Conservation (phyloP, 1,140 invertebrate species). For the Hycleus cichorii region DNA sequence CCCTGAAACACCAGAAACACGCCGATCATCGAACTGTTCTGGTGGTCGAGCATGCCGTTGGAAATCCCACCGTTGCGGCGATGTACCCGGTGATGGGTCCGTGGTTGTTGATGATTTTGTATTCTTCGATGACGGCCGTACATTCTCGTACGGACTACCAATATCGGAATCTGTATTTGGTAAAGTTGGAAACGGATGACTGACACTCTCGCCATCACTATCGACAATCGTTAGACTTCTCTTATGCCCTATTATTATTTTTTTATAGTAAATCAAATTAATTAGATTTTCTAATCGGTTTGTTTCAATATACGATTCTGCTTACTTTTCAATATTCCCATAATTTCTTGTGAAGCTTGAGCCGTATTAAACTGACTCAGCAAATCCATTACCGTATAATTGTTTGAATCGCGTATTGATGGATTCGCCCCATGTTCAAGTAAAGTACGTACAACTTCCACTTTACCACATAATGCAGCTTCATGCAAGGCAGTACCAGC, state of each 20-base stretch:
- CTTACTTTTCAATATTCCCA: constrained; percentile 77
- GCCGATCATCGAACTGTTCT: constrained; percentile 44
- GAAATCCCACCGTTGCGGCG: constrained; percentile 53
- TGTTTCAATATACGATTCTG: constrained; percentile 21
- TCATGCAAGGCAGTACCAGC: constrained; percentile 91
- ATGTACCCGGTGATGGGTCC: constrained; percentile 48
- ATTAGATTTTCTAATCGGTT: too few species aligned
- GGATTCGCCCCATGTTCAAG: constrained; percentile 78
- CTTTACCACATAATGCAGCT: constrained; percentile 88
- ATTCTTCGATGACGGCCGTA: constrained; percentile 42
- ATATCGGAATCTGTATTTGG: constrained; percentile 48
- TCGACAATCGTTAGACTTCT: constrained; percentile 36
- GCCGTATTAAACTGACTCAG: constrained; percentile 74
- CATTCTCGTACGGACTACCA: constrained; percentile 60
- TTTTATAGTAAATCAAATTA: too few species aligned
- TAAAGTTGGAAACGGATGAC: constrained; percentile 51
- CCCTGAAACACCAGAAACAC: constrained; percentile 51
- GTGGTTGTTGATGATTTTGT: constrained; percentile 34
- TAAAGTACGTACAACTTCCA: constrained; percentile 78
- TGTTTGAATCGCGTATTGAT: constrained; percentile 64
- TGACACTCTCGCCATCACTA: constrained; percentile 49
- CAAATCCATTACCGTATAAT: constrained; percentile 81
- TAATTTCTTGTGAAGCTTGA: constrained; percentile 79
- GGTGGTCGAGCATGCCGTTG: constrained; percentile 47
- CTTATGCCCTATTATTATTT: constrained; percentile 24